Evolutionary conservation across 2,113 vertebrate genomes (phyloP).

Genomic region (Acanthisitta chloris): DNA sequence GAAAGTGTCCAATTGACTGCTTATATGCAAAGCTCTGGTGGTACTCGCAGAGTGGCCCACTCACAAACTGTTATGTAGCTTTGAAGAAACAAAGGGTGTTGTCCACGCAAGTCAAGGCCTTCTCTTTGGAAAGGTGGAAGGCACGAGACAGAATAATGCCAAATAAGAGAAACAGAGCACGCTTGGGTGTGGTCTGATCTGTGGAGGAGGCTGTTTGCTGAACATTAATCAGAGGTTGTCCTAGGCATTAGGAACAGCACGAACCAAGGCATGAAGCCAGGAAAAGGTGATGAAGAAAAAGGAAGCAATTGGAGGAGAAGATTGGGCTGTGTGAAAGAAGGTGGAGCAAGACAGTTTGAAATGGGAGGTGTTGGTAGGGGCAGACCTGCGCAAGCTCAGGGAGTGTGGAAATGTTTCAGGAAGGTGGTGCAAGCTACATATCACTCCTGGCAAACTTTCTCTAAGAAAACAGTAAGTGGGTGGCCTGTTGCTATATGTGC

Average conservation of each 20-base stretch:
- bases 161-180: background rate
- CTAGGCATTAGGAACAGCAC: background rate
- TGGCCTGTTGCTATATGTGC: slow-evolving; percentile 19
- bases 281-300: slow-evolving; percentile 12
- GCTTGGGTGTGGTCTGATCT: background rate
- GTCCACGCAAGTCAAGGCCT: background rate
- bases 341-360: background rate
- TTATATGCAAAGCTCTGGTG: background rate
- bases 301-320: background rate
- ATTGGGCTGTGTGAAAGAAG: background rate
- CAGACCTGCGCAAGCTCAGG: background rate
- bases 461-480: slow-evolving; percentile 59
- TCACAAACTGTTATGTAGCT: background rate
- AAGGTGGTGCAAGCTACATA: slow-evolving; percentile 47
- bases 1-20: background rate
- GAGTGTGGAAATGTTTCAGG: slow-evolving; percentile 33
- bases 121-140: background rate
- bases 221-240: slow-evolving; percentile 53
- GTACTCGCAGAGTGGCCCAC: background rate
- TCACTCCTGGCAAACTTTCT: slow-evolving; percentile 52
- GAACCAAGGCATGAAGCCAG: background rate
- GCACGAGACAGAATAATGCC: background rate
- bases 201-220: slow-evolving; percentile 16
- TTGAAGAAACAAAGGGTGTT: background rate
- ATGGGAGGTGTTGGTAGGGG: background rate